Base-by-base conservation (phyloP, 1,140 invertebrate genomes). In the Trachymyrmex septentrionalis region DNA sequence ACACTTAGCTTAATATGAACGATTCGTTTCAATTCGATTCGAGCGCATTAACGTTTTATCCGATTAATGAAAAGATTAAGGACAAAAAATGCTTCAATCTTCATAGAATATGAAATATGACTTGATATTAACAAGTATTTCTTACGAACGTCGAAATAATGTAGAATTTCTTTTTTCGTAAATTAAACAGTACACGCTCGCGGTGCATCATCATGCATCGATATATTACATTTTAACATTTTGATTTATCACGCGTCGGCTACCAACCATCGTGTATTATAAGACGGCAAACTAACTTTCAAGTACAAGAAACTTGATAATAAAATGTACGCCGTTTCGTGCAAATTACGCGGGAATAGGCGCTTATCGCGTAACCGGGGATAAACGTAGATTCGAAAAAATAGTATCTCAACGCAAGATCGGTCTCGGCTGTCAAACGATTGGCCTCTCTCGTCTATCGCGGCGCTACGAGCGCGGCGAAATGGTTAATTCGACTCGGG, bases 401-500 rank as follows among this genome's bases (percentile, higher is more conserved):
- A 82, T 61, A 75, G 27, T 21, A 57, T 53, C 34, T 7, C 50
- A 66, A 38, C n/a, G 67, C 59, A 14, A 48, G 27, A 66, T 53
- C 53, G 75, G 75, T 48, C 48, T 27, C 63, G 44, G 63, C 53
- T 84, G 66, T 63, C 48, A 73, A 73, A 73, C 59, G 59, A 64
- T 73, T 72, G 57, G 38, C 44, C 7, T 12, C 19, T 55, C 34
- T 24, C 55, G 64, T 63, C 61, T 48, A 76, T 14, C 5, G 57
- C 34, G 48, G 53, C 75, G 55, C 53, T 63, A 85, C 69, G 34
- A 55, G 69, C 71, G 76, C 90, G 85, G 77, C 76, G 78, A 88
- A 86, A 90, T 87, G 81, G 88, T 92, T 93, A 93, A 93, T 91
- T 93, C 85, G 86, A 92, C 92, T 92, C 90, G 86, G 86, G 87